These are phyloP conservation scores for Trinectes maculatus DNA, from an alignment of 2,113 vertebrate genomes.

Conservation along the genomic window DNA sequence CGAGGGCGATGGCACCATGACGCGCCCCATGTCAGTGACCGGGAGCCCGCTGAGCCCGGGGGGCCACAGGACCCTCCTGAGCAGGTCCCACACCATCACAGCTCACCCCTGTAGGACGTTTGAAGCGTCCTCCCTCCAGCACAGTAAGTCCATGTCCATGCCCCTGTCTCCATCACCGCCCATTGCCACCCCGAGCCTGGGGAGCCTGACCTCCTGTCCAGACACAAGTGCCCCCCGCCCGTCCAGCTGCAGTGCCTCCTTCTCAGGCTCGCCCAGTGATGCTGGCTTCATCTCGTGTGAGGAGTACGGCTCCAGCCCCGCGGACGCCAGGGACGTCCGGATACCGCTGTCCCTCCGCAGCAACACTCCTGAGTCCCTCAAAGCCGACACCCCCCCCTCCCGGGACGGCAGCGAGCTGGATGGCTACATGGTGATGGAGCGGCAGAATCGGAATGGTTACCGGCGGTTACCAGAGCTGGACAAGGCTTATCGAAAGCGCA, in stretches of 20 bases:
- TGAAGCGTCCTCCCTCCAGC: conserved; percentile 83
- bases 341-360: conserved; percentile 82
- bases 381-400: conserved; percentile 86
- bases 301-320: conserved; percentile 93
- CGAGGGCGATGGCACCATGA: conserved; percentile 85
- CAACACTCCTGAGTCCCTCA: conserved; percentile 91
- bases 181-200: conserved; percentile 81
- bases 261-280: conserved; percentile 93
- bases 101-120: conserved; percentile 77
- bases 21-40: conserved; percentile 83
- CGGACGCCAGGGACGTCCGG: conserved; percentile 81
- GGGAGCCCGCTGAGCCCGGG: conserved; percentile 91
- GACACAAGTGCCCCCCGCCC: conserved; percentile 85
- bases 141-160: conserved; percentile 94
- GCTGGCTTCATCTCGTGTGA: conserved; percentile 94
- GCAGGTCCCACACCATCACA: conserved; percentile 88
- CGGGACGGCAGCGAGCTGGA: conserved; percentile 85
- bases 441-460: conserved; percentile 73
- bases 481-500: conserved; percentile 88
- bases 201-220: conserved; percentile 86
- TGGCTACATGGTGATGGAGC: conserved; percentile 93
- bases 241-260: conserved; percentile 91
- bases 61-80: conserved; percentile 84
- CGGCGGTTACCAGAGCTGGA: conserved; percentile 76
- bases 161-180: conserved; percentile 88